A percentile compares a stretch with the other conserved stretches of the same genome.
Evolutionary conservation across 2,888 invertebrate species (phyloP).

Genomic region (Polyploca ridens): DNA sequence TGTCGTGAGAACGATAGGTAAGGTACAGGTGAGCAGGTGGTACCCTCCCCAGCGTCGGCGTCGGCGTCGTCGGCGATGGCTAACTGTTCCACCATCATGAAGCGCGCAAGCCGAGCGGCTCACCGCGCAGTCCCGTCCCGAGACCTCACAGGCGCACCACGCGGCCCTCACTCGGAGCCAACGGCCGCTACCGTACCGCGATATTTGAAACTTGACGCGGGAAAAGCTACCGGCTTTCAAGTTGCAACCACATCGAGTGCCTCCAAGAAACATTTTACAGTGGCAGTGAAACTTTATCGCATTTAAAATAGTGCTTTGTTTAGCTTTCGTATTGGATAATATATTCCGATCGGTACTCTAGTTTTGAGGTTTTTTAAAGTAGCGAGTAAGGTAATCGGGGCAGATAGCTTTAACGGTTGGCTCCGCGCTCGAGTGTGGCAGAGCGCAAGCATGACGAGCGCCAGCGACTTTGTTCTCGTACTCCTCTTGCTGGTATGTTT

Average conservation of each 20-base stretch:
- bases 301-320: slow-evolving; percentile 34
- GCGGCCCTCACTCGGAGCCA: slow-evolving; percentile 45
- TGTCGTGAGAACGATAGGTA: slow-evolving; percentile 79
- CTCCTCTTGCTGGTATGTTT: slow-evolving; percentile 74
- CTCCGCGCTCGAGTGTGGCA: slow-evolving; percentile 82
- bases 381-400: slow-evolving; percentile 80
- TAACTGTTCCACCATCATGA: slow-evolving; percentile 78
- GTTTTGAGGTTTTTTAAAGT: slow-evolving; percentile 55
- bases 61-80: slow-evolving; percentile 52
- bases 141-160: slow-evolving; percentile 69
- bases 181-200: slow-evolving; percentile 25
- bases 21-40: slow-evolving; percentile 72
- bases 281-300: slow-evolving; percentile 44
- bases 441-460: slow-evolving; percentile 83
- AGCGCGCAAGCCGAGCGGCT: slow-evolving; percentile 62
- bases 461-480: slow-evolving; percentile 73
- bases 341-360: slow-evolving; percentile 25
- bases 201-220: slow-evolving; percentile 43
- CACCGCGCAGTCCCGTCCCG: slow-evolving; percentile 71
- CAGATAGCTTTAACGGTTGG: slow-evolving; percentile 83
- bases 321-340: slow-evolving; percentile 25
- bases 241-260: slow-evolving; percentile 21
- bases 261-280: slow-evolving; percentile 35
- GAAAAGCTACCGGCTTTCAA: slow-evolving; percentile 33
- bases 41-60: slow-evolving; percentile 58